Percentiles rank a stretch among this genome's conserved stretches.
Conservation (phyloP, 2,888 invertebrate genomes). For the Candidula unifasciata region DNA sequence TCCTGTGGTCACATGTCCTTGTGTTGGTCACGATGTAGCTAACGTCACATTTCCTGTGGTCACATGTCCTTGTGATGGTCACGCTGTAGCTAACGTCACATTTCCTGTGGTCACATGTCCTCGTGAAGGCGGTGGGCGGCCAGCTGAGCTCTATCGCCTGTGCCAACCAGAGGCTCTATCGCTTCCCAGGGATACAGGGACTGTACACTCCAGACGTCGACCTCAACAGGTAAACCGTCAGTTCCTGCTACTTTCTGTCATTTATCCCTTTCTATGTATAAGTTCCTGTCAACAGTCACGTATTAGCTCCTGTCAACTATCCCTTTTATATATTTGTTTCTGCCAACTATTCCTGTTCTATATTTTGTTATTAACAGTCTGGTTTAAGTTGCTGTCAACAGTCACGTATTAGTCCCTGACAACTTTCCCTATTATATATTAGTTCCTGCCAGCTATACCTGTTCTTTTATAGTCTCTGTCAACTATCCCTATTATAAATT, state of each 20-base stretch:
- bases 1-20: too few species aligned
- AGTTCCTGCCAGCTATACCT: too few species aligned
- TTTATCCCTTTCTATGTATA: too few species aligned
- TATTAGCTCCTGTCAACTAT: not conserved
- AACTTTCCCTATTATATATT: not conserved
- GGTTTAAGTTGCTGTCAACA: not conserved
- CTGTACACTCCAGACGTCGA: not conserved
- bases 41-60: too few species aligned
- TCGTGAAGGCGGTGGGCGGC: constrained; percentile 6
- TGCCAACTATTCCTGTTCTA: not conserved
- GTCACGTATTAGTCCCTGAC: not conserved
- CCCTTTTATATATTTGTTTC: too few species aligned
- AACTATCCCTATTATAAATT: not conserved
- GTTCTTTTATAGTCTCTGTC: not conserved
- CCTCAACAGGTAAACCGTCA: not conserved
- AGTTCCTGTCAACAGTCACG: not conserved
- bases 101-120: too few species aligned
- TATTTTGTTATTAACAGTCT: not conserved
- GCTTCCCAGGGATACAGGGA: constrained; percentile 5
- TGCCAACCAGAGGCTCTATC: not conserved
- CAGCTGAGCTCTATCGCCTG: constrained; percentile 20
- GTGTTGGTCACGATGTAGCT: too few species aligned
- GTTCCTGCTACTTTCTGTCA: not conserved
- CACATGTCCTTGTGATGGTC: too few species aligned
- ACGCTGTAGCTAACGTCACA: too few species aligned